Percentiles rank a stretch among this genome's conserved stretches.
Conservation (phyloP, 2,888 invertebrate genomes). For the Lasioglossum figueresi region DNA sequence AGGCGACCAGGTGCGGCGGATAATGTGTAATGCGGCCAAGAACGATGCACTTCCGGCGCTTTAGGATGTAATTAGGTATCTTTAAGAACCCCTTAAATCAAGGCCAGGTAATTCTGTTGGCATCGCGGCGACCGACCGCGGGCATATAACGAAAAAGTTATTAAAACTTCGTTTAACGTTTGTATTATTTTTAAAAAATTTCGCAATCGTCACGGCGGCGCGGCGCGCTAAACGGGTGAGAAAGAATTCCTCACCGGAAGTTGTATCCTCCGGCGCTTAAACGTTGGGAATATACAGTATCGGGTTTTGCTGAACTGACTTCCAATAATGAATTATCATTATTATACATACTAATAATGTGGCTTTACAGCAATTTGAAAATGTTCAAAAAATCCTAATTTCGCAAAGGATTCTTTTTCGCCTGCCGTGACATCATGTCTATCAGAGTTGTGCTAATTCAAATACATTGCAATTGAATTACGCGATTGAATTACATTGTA, state of each 20-base stretch:
- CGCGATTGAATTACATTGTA: no score
- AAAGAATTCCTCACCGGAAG: not conserved
- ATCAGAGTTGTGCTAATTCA: no score
- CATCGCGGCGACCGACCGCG: constrained; percentile 29
- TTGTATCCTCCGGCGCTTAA: not conserved
- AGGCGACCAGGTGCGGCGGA: constrained; percentile 57
- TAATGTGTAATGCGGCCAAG: constrained; percentile 50
- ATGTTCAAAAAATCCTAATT: no score
- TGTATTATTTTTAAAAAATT: constrained; percentile 20
- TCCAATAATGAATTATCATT: no score
- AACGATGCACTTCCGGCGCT: constrained; percentile 62
- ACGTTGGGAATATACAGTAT: not conserved
- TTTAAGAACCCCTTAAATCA: constrained; percentile 62
- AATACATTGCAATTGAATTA: no score
- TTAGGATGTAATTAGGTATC: constrained; percentile 64
- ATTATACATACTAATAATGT: no score
- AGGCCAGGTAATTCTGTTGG: constrained; percentile 25
- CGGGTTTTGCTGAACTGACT: no score
- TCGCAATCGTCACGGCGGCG: constrained; percentile 13
- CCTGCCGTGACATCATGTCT: no score
- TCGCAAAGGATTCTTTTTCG: no score
- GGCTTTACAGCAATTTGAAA: no score
- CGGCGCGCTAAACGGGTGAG: not conserved
- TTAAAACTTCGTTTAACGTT: constrained; percentile 26
- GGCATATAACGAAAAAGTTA: not conserved